phyloP scores from a whole-genome alignment of 2,888 invertebrate genomes.

The Tribolium freemani region DNA sequence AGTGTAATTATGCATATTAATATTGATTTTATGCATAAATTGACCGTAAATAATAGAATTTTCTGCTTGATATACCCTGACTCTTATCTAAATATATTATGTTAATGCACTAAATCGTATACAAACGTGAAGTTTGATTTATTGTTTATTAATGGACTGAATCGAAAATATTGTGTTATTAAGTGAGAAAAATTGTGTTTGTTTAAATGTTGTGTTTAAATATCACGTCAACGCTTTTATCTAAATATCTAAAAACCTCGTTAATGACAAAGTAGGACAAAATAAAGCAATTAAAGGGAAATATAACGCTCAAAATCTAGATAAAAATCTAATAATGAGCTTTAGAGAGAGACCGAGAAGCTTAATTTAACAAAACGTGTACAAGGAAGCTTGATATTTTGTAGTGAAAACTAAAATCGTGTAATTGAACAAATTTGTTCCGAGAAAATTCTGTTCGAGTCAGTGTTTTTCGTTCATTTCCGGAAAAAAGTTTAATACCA shows the following conservation, averaged over 20 bases:
- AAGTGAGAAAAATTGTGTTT: constrained; percentile 1
- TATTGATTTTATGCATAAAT: constrained; percentile 48
- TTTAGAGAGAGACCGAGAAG: constrained; percentile 24
- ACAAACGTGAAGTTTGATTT: constrained; percentile 17
- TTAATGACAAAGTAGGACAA: constrained; percentile 41
- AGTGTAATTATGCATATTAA: constrained; percentile 44
- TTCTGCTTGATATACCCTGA: constrained; percentile 44
- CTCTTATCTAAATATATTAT: constrained; percentile 39
- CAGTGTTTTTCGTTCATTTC: constrained; percentile 9
- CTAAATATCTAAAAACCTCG: constrained; percentile 40
- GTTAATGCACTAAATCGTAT: constrained; percentile 25
- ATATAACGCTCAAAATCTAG: constrained; percentile 45
- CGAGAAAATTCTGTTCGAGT: constrained; percentile 7
- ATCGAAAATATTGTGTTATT: neutral
- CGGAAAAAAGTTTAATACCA: constrained; percentile 34
- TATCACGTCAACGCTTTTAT: constrained; percentile 19
- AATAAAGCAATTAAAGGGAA: constrained; percentile 44
- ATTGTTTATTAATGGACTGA: constrained; percentile 7
- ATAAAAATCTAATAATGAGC: constrained; percentile 46
- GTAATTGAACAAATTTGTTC: constrained; percentile 29
- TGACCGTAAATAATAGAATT: constrained; percentile 49
- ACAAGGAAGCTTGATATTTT: constrained; percentile 22
- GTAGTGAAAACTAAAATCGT: constrained; percentile 27
- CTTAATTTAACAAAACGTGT: constrained; percentile 36
- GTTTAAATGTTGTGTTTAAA: neutral